Base-by-base conservation (phyloP, 2,888 invertebrate species). In the Strigamia transsilvanica region DNA sequence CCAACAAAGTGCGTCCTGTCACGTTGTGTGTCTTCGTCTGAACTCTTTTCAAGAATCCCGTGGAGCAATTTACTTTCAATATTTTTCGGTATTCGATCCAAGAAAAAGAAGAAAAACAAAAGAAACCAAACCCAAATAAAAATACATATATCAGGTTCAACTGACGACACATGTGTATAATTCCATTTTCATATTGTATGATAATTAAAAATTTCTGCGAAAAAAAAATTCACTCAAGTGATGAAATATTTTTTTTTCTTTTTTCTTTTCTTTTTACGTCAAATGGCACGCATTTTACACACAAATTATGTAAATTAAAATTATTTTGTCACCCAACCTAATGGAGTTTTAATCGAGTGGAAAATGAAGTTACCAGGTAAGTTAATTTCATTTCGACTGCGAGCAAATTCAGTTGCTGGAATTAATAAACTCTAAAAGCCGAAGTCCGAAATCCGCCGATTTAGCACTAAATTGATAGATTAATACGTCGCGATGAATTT, bases 131-230 rank as follows among this genome's bases (percentile, higher is more conserved):
- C 38, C 38, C 1, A 46, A 46, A 13, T 10, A 46, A 46, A 46
- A 13, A 46, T n/a, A 27, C 27, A 27, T 27, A 27, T 46, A 46
- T 46, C 46, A 46, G 46, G 46, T 46, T 46, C 46, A 73, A 27
- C 73, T 32, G 73, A 73, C 32, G 73, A 73, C 73, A 73, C 46
- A 46, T 46, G 73, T 73, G 73, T 73, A 73, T 32, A 73, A 73
- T 73, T 73, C 73, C 73, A 73, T 73, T 73, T 73, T 73, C 73
- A 73, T 73, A 73, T 73, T 73, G 73, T 73, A 73, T 21, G 32
- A 73, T 73, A 73, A 32, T 73, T 32, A 73, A 73, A 38, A 46
- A 46, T 46, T 46, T 46, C 46, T 46, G 46, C 46, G 46, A 46
- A 46, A 46, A 46, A 46, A 46, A 46, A n/a, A 13, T 46, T 46